These are phyloP conservation scores for Sebastes alutus DNA, from an alignment of 2,797 vertebrate genomes.

Conservation along the genomic window DNA sequence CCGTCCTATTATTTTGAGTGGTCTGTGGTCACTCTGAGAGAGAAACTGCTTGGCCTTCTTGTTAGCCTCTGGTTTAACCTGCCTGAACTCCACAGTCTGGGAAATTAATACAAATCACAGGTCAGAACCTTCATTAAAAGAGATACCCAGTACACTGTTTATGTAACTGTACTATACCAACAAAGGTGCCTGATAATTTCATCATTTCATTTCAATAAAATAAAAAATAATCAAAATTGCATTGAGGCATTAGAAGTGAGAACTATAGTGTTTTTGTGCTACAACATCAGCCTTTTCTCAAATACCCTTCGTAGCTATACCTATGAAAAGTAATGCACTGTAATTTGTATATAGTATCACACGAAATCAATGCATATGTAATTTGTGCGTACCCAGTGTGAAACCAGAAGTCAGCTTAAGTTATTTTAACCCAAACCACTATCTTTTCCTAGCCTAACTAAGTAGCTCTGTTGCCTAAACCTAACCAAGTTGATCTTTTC, in stretches of 20 bases:
- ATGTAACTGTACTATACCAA: not conserved
- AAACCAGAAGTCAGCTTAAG: no score
- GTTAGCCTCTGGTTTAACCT: conserved; percentile 4
- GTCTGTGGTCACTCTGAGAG: not conserved
- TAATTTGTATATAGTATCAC: no score
- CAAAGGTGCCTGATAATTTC: not conserved
- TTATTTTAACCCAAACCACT: no score
- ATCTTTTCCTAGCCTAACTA: no score
- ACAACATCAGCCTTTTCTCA: no score
- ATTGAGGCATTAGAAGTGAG: not conserved
- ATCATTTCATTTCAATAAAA: not conserved
- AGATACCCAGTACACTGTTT: not conserved
- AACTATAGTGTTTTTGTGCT: not conserved
- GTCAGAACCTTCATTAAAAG: conserved; percentile 15
- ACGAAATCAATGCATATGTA: no score
- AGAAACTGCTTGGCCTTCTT: not conserved
- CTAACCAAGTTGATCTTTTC: no score
- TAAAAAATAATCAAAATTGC: not conserved
- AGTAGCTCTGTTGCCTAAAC: no score
- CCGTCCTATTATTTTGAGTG: not conserved
- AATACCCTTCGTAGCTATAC: no score
- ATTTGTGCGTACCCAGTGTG: no score
- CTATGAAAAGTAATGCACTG: no score
- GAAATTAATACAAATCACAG: conserved; percentile 9
- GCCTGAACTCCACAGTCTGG: not conserved